Evolutionary conservation across 92 coral and sea anemone genomes (phyloP).

Genomic region (Montipora capitata): DNA sequence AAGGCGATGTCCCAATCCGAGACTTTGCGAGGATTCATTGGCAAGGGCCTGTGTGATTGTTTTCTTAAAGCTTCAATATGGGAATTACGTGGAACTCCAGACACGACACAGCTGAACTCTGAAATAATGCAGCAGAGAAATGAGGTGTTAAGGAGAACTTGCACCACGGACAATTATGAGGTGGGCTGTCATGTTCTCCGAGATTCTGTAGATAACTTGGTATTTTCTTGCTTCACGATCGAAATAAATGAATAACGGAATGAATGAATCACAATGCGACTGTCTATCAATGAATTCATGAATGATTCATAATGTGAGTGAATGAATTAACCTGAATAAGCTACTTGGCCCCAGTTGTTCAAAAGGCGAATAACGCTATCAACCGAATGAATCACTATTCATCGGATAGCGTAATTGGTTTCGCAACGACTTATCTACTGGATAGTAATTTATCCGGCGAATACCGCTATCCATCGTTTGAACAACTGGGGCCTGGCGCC

Average conservation of each 20-base stretch:
- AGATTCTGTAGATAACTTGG: neutral
- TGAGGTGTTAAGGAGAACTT: constrained; percentile 35
- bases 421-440: no score
- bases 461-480: no score
- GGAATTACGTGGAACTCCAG: constrained; percentile 4
- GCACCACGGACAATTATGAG: constrained; percentile 43
- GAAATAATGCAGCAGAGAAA: constrained; percentile 38
- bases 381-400: no score
- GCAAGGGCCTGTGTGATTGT: constrained; percentile 79
- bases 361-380: no score
- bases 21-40: constrained; percentile 59
- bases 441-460: no score
- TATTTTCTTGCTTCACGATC: neutral
- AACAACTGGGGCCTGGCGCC: no score
- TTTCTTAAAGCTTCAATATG: constrained; percentile 81
- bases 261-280: no score
- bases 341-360: no score
- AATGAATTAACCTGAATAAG: no score
- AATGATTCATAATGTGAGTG: no score
- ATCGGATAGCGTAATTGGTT: no score
- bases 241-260: neutral
- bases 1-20: constrained; percentile 51
- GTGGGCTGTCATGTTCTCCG: neutral
- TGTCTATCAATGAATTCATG: no score
- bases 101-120: neutral